Evolutionary conservation across 1,140 invertebrate species (phyloP).

Genomic region (Triops cancriformis): DNA sequence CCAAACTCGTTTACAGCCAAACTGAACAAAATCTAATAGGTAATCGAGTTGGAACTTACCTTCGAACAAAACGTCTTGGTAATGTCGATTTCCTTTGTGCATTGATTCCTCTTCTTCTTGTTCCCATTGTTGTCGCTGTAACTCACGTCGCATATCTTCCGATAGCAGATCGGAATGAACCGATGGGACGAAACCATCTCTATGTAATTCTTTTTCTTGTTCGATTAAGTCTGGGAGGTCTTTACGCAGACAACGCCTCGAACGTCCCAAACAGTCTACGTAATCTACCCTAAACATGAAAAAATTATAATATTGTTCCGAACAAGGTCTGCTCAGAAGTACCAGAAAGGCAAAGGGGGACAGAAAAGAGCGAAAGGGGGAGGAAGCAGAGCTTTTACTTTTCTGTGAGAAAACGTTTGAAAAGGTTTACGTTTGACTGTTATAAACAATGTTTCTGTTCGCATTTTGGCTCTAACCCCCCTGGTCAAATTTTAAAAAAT

Average conservation of each 20-base stretch:
- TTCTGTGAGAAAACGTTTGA: no score
- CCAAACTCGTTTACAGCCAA: no score
- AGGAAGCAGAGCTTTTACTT: no score
- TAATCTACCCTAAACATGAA: slow-evolving; percentile 65
- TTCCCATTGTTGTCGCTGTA: slow-evolving; percentile 52
- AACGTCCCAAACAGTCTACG: slow-evolving; percentile 75
- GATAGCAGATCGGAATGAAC: slow-evolving; percentile 34
- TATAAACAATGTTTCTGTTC: no score
- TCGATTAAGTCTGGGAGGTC: slow-evolving; percentile 62
- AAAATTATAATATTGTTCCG: slow-evolving; percentile 17
- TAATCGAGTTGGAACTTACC: slow-evolving; percentile 44
- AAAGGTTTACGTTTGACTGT: no score
- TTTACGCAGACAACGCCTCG: slow-evolving; percentile 66
- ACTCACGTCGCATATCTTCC: slow-evolving; percentile 38
- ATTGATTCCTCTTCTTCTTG: slow-evolving; percentile 51
- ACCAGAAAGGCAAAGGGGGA: no score
- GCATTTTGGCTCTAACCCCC: no score
- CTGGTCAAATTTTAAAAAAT: no score
- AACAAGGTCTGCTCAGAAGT: no score
- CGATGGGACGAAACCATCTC: slow-evolving; percentile 17
- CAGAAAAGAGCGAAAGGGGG: no score
- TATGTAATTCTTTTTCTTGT: slow-evolving; percentile 49
- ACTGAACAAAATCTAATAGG: neutral
- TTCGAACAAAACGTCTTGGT: slow-evolving; percentile 78
- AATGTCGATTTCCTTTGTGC: slow-evolving; percentile 65